Conservation (phyloP, 2,113 vertebrate genomes). For the Cavia porcellus region DNA sequence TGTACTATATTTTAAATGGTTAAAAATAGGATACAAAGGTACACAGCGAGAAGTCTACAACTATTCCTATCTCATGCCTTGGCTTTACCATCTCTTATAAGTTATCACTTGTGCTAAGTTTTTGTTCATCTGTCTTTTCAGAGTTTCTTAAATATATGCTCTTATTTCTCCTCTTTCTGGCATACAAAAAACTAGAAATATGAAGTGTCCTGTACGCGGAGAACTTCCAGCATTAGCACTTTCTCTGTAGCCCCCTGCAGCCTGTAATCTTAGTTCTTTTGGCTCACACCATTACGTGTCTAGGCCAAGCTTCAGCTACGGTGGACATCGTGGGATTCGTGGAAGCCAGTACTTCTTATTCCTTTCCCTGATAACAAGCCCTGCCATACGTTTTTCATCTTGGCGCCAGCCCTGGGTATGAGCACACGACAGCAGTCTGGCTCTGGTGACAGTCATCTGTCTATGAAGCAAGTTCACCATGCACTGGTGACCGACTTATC, state of each 20-base stretch:
- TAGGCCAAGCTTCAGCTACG: neutral
- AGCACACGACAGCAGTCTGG: neutral
- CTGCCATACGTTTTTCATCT: too few species aligned
- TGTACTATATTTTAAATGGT: neutral
- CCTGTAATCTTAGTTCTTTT: rapidly evolving
- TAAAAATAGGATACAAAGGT: neutral
- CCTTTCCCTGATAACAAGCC: neutral
- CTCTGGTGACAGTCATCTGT: neutral
- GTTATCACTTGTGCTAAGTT: too few species aligned
- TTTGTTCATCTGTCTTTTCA: neutral
- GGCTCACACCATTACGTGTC: neutral
- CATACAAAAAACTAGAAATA: neutral
- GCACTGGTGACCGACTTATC: too few species aligned
- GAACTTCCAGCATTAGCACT: neutral
- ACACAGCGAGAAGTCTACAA: neutral
- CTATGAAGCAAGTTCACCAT: neutral
- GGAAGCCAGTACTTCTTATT: neutral
- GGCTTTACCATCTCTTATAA: neutral
- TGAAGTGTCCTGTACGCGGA: rapidly evolving
- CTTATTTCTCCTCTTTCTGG: neutral
- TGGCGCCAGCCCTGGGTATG: neutral
- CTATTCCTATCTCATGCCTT: neutral
- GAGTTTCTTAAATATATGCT: neutral
- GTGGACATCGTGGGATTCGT: neutral
- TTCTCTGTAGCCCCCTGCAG: neutral